Evolutionary conservation across 2,888 invertebrate species (phyloP).

Genomic region (Cheilosia scutellata): DNA sequence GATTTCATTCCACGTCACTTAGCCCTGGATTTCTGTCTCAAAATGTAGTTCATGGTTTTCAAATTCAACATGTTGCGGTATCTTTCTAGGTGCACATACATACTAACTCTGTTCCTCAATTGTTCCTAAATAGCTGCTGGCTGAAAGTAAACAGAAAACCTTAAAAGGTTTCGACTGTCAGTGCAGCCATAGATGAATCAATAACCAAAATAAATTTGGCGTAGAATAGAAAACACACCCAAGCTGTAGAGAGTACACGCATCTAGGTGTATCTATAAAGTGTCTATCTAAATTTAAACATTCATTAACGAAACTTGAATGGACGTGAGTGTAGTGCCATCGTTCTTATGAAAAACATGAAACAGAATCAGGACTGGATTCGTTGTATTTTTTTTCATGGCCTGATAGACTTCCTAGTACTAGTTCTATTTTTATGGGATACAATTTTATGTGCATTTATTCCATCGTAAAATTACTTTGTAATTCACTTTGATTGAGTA

Average conservation of each 20-base stretch:
- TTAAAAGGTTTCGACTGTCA: too few relatives aligned
- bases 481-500: background rate
- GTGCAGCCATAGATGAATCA: background rate
- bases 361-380: too few relatives aligned
- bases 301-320: conserved; percentile 44
- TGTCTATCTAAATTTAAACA: conserved; percentile 30
- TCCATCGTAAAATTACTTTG: conserved; percentile 7
- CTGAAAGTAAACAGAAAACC: too few relatives aligned
- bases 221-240: background rate
- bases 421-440: conserved; percentile 13
- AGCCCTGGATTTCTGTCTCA: background rate
- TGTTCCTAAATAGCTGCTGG: too few relatives aligned
- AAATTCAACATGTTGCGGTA: background rate
- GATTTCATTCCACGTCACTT: background rate
- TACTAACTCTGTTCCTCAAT: too few relatives aligned
- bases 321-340: conserved; percentile 15
- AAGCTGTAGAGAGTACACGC: background rate
- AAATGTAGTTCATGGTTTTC: background rate
- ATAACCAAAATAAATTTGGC: background rate
- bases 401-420: conserved; percentile 12
- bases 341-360: background rate
- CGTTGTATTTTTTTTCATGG: too few relatives aligned
- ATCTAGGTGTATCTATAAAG: background rate
- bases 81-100: too few relatives aligned
- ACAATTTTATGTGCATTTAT: conserved; percentile 9